A percentile compares a stretch with the other conserved stretches of the same genome.
phyloP scores from a whole-genome alignment of 2,888 invertebrate species.

The Eulithis testata region DNA sequence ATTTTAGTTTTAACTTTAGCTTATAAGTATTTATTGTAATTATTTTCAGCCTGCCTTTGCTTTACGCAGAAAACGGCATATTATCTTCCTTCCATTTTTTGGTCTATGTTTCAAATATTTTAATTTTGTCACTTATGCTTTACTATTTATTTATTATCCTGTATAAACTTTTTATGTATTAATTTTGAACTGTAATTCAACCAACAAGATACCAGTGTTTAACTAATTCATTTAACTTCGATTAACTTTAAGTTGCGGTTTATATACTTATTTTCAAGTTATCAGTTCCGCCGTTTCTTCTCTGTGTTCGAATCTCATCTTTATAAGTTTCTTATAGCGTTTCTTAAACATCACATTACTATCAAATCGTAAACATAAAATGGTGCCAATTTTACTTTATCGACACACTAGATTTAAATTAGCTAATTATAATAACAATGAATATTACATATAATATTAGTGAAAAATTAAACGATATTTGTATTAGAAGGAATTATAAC shows the following conservation, averaged over 20 bases:
- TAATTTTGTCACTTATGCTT: slow-evolving; percentile 51
- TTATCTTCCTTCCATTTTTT: not conserved
- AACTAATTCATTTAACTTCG: slow-evolving; percentile 32
- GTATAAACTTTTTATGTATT: slow-evolving; percentile 69
- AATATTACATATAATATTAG: slow-evolving; percentile 43
- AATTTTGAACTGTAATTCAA: slow-evolving; percentile 46
- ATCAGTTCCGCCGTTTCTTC: slow-evolving; percentile 64
- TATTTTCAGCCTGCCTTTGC: slow-evolving; percentile 2
- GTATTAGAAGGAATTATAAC: slow-evolving; percentile 52
- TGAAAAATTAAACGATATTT: slow-evolving; percentile 46
- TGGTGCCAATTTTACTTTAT: slow-evolving; percentile 41
- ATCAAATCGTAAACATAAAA: slow-evolving; percentile 32
- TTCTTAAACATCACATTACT: slow-evolving; percentile 56
- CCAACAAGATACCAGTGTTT: slow-evolving; percentile 61
- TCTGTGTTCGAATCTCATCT: slow-evolving; percentile 77
- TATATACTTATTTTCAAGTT: slow-evolving; percentile 76
- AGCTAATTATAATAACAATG: slow-evolving; percentile 35
- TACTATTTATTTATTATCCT: slow-evolving; percentile 75
- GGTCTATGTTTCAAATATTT: not conserved
- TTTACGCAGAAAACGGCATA: not conserved
- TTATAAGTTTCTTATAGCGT: slow-evolving; percentile 68
- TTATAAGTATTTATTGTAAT: slow-evolving; percentile 72
- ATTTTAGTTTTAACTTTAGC: slow-evolving; percentile 41
- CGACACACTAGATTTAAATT: slow-evolving; percentile 37
- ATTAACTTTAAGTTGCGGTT: slow-evolving; percentile 72